These are phyloP conservation scores for Eupithecia pulchellata DNA, from an alignment of 2,888 invertebrate species.

Conservation along the genomic window DNA sequence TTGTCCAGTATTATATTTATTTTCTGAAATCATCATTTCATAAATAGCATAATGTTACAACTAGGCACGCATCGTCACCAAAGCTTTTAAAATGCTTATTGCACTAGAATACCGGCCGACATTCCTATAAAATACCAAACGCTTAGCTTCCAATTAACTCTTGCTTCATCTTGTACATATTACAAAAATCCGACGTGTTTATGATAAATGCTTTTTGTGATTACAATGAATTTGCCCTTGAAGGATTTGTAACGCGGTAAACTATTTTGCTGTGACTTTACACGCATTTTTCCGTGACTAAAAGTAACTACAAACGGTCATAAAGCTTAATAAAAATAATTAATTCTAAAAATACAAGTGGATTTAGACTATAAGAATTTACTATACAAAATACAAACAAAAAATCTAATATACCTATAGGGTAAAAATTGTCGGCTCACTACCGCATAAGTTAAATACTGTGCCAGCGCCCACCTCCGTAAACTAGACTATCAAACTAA, in stretches of 20 bases:
- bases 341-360: too few species aligned
- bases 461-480: too few species aligned
- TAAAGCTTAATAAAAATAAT: too few species aligned
- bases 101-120: conserved; percentile 17
- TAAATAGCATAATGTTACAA: not conserved
- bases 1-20: too few species aligned
- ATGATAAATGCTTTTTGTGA: conserved; percentile 17
- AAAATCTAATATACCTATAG: too few species aligned
- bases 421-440: too few species aligned
- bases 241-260: not conserved
- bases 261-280: not conserved
- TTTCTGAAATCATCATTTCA: too few species aligned
- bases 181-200: conserved; percentile 30
- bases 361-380: too few species aligned
- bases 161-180: conserved; percentile 18
- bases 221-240: conserved; percentile 21
- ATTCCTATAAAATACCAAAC: conserved; percentile 26
- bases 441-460: too few species aligned
- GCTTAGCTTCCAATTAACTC: conserved; percentile 30
- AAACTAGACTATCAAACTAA: too few species aligned
- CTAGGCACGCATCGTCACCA: not conserved
- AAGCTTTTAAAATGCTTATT: conserved; percentile 16
- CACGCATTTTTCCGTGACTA: not conserved
- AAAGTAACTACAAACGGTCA: too few species aligned
- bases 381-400: too few species aligned